Evolutionary conservation across 1,140 invertebrate genomes (phyloP).

Genomic region (Anoplophora glabripennis): DNA sequence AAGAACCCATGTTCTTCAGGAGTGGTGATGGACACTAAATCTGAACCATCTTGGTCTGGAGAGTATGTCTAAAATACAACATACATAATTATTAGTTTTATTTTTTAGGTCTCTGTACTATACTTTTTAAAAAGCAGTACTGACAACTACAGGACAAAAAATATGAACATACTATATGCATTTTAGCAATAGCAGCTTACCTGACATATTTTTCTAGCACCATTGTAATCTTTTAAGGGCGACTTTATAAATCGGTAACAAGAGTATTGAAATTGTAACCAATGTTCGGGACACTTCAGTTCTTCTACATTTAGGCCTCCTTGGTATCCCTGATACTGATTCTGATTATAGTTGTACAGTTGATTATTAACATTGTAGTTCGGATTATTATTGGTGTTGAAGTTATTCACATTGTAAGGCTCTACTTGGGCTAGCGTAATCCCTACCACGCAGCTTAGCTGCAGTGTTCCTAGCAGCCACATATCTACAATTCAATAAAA

Average conservation of each 20-base stretch:
- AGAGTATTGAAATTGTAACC: slow-evolving; percentile 70
- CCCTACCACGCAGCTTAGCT: background rate
- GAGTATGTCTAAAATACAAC: slow-evolving; percentile 39
- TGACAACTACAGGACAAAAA: background rate
- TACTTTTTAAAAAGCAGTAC: too few species aligned
- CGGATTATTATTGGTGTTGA: background rate
- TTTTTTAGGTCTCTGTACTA: background rate
- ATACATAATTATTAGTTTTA: background rate
- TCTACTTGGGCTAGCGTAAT: background rate
- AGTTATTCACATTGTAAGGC: slow-evolving; percentile 1
- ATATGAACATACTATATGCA: background rate
- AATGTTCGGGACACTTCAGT: slow-evolving; percentile 74
- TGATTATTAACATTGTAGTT: slow-evolving; percentile 2
- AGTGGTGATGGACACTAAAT: slow-evolving; percentile 75
- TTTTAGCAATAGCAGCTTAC: slow-evolving; percentile 41
- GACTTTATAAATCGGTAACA: slow-evolving; percentile 89
- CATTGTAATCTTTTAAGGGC: slow-evolving; percentile 70
- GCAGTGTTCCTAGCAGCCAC: background rate
- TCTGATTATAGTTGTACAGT: slow-evolving; percentile 8
- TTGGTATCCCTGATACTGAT: slow-evolving; percentile 1
- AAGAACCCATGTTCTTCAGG: slow-evolving; percentile 86
- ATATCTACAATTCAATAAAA: background rate
- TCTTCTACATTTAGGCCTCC: slow-evolving; percentile 38
- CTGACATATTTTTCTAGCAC: slow-evolving; percentile 77
- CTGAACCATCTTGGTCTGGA: slow-evolving; percentile 66